phyloP scores from a whole-genome alignment of 1,140 invertebrate genomes.

The Eriosoma lanigerum region DNA sequence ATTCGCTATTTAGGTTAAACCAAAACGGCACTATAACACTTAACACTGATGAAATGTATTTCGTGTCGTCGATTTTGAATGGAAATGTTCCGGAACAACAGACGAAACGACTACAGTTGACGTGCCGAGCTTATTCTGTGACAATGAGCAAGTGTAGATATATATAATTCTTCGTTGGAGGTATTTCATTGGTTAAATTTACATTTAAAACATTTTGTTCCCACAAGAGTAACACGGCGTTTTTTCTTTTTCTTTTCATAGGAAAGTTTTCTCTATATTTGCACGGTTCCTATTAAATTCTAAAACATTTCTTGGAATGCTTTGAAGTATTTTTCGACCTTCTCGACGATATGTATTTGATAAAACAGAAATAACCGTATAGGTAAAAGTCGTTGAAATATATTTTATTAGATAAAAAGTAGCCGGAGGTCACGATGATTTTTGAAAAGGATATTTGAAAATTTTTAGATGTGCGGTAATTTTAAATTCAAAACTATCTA shows the following conservation, averaged over 20 bases:
- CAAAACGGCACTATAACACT: constrained; percentile 15
- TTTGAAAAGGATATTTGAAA: no score
- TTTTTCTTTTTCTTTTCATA: no score
- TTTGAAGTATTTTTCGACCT: neutral
- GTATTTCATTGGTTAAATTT: neutral
- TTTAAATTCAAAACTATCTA: no score
- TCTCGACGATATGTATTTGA: neutral
- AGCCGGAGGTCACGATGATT: no score
- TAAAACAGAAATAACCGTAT: neutral
- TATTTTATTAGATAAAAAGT: constrained; percentile 1
- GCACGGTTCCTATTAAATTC: neutral
- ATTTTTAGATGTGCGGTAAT: no score
- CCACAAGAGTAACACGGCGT: neutral
- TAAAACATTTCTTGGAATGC: neutral
- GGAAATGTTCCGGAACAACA: constrained; percentile 15
- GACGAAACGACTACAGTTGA: constrained; percentile 27
- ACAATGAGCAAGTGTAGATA: constrained; percentile 4
- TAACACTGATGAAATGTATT: constrained; percentile 14
- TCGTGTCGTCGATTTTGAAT: neutral
- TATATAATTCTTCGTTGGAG: neutral
- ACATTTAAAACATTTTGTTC: neutral
- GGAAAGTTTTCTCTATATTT: no score
- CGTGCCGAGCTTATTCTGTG: constrained; percentile 7
- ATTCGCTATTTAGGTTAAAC: neutral
- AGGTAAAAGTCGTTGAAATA: neutral